Conservation (phyloP, 2,113 vertebrate genomes). For the Hirundichthys speculiger region DNA sequence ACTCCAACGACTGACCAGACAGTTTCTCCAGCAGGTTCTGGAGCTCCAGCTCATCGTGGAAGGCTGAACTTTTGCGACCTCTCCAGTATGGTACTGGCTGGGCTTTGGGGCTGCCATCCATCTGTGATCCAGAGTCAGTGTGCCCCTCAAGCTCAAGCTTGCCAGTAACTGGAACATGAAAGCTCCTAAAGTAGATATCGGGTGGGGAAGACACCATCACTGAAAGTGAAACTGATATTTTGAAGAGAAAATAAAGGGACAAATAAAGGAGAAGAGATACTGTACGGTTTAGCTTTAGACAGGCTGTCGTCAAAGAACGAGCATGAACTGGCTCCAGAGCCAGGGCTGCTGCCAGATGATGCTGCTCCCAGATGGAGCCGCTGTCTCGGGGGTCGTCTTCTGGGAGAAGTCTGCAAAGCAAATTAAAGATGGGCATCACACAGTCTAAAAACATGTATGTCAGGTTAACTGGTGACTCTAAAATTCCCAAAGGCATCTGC, state of each 20-base stretch:
- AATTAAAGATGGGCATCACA: slow-evolving; percentile 8
- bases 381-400: slow-evolving; percentile 35
- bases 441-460: background rate
- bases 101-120: slow-evolving; percentile 29
- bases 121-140: slow-evolving; percentile 19
- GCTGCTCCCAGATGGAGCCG: slow-evolving; percentile 25
- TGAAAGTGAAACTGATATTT: too few relatives aligned
- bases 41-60: slow-evolving; percentile 78
- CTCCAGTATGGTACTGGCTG: slow-evolving; percentile 7
- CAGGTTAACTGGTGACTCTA: too few relatives aligned
- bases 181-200: slow-evolving; percentile 23
- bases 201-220: too few relatives aligned
- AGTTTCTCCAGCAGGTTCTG: slow-evolving; percentile 79
- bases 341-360: slow-evolving; percentile 46
- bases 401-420: slow-evolving; percentile 53
- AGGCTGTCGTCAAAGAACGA: slow-evolving; percentile 23
- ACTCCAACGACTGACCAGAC: slow-evolving; percentile 73
- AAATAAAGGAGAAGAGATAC: background rate
- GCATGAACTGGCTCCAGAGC: slow-evolving; percentile 22
- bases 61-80: slow-evolving; percentile 59
- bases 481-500: too few relatives aligned
- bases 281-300: slow-evolving; percentile 45
- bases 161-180: slow-evolving; percentile 1
- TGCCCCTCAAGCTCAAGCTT: slow-evolving; percentile 9
- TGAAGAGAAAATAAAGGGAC: background rate